Evolutionary conservation across 1,140 invertebrate species (phyloP), one percentile per base, ranked within the genome.

Genomic region (Pseudomyrmex cubaensis): DNA sequence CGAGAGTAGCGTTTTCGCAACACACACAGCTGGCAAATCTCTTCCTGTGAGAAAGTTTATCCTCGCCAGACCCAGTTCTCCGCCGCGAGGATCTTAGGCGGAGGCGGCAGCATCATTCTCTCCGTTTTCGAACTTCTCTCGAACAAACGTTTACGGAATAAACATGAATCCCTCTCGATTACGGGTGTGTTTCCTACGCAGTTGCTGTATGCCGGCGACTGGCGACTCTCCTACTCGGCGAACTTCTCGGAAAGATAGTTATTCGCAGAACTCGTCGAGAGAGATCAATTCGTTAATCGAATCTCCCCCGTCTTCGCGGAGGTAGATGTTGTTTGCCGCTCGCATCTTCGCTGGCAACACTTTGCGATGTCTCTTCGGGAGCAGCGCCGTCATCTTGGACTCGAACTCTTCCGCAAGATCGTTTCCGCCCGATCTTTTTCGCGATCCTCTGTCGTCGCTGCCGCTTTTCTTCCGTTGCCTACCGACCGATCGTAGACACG

Each of bases 401-500:
- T n/a, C 12, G 17, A 46, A 17, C 15, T 52, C 5, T 22, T 57
- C 35, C 76, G 57, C 20, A 20, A 20, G 20, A 35, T 35, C 35
- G 50, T 62, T 35, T 52, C 15, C 48, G 7, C 56, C 46, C 48
- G 63, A 35, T 7, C 35, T 7, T 35, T 35, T 35, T 35, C 35
- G 35, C 35, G 35, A 35, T 35, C 20, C 35, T 48, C 20, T 15
- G 5, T 74, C 57, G 77, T 72, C 54, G 46, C 10, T 63, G 9
- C 70, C 7, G 35, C 35, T 35, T 52, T 74, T 62, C 73, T 86
- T 69, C 67, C 62, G 59, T 69, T 54, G 52, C 54, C 61, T 57
- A 22, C 48, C 63, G 73, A 88, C 86, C 70, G 73, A 74, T 85
- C 84, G 50, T 69, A 62, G 59, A 20, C 83, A 61, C 62, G 54